phyloP scores from a whole-genome alignment of 2,888 invertebrate genomes.

The Cactoblastis cactorum region DNA sequence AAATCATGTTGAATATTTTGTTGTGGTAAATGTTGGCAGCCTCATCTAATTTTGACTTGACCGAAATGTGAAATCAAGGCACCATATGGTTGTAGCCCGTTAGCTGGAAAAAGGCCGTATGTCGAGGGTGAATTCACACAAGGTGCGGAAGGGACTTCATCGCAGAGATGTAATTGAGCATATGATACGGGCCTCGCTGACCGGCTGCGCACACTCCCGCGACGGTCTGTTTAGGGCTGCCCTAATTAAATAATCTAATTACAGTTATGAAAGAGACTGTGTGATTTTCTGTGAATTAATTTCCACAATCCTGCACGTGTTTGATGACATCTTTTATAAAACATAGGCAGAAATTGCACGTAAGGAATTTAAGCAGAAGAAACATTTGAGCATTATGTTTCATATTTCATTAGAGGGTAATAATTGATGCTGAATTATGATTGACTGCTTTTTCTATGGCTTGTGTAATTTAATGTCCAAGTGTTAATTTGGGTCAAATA shows the following conservation, averaged over 20 bases:
- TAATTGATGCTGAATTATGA: conserved; percentile 15
- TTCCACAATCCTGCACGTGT: neutral
- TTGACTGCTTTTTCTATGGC: neutral
- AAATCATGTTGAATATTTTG: no score
- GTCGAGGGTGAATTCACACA: conserved; percentile 18
- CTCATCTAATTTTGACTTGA: neutral
- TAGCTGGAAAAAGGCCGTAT: conserved; percentile 11
- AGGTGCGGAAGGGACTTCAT: neutral
- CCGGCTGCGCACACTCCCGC: conserved; percentile 56
- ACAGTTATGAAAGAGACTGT: conserved; percentile 8
- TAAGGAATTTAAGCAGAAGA: neutral
- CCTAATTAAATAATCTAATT: conserved; percentile 5
- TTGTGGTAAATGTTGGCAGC: no score
- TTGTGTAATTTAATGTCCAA: neutral
- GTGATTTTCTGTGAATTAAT: neutral
- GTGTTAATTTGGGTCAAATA: neutral
- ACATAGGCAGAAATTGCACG: neutral
- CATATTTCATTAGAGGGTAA: neutral
- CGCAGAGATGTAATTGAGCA: conserved; percentile 61
- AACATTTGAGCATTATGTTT: neutral
- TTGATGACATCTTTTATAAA: neutral
- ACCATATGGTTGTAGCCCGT: neutral
- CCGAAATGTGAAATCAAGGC: neutral
- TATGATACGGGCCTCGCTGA: conserved; percentile 56
- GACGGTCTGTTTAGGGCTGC: conserved; percentile 48